Base-by-base conservation (phyloP, 2,888 invertebrate genomes). In the Diloba caeruleocephala region DNA sequence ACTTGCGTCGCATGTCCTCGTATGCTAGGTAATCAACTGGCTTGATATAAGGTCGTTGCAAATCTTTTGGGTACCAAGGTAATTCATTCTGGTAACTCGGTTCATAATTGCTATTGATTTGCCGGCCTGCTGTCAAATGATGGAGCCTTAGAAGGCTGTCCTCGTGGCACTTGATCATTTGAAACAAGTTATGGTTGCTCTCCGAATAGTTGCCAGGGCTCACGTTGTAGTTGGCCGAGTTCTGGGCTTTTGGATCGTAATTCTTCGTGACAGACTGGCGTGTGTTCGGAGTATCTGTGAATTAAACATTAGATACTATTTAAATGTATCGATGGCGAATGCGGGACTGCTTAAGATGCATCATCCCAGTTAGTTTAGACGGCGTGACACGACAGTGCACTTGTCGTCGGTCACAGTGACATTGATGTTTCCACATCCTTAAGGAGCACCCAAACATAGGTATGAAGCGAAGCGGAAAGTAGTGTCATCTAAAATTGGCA, bases 161-260 rank as follows among this genome's bases (percentile, higher is more conserved):
- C 51, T 93, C 93, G 42, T 92, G 93, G 46, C 92, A 92, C 71
- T 92, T 92, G 52, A 93, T 92, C 93, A 93, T 93, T 76, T 93
- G 92, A 72, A 90, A 88, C 14, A 93, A 73, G 52, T 92, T 90
- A 68, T 87, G 88, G 53, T 87, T 90, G 46, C 81, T 84, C 34
- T 91, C 90, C 1, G 87, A 59, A 58, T 90, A 90, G 49, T 74
- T 80, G 1, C 78, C 69, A 3, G 76, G 41, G 52, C 77, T 85
- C 2, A 78, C 55, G 56, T 84, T 86, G 68, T 87, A 87, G 45
- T 83, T 85, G 6, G 71, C 28, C 6, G 78, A 68, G 2, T 68
- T 43, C 46, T 81, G 84, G 1, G 68, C 14, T 70, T 90, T 91
- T 1, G 74, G 45, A 8, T 92, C 91, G 76, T 82, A 87, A 41